These are phyloP conservation scores for Bettongia penicillata DNA, from an alignment of 2,113 vertebrate species.

Conservation along the genomic window DNA sequence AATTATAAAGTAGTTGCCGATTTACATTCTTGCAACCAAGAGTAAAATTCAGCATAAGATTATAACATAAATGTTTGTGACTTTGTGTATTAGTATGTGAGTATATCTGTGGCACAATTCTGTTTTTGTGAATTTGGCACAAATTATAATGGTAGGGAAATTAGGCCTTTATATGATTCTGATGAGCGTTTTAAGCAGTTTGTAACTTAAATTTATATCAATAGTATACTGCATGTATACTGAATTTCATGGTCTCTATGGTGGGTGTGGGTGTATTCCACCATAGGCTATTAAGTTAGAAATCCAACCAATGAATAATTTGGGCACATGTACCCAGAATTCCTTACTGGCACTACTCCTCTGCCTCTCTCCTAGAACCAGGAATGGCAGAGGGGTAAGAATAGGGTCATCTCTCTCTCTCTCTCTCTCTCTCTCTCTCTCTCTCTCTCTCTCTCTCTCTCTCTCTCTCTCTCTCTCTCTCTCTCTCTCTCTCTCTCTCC, in stretches of 20 bases:
- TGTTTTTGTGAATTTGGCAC: background rate
- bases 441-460: background rate
- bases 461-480: too few relatives aligned
- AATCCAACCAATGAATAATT: background rate
- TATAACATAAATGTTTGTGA: background rate
- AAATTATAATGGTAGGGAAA: background rate
- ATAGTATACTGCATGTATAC: background rate
- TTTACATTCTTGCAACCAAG: background rate
- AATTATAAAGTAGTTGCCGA: background rate
- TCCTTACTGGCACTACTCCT: background rate
- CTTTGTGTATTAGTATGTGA: too few relatives aligned
- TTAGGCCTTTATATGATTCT: background rate
- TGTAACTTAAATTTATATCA: background rate
- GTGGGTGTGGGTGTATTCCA: background rate
- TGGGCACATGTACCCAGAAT: background rate
- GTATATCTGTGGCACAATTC: background rate
- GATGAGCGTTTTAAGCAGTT: background rate
- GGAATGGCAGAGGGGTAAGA: background rate
- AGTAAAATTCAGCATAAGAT: background rate
- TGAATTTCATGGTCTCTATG: background rate
- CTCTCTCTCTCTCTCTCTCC: too few relatives aligned
- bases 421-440: too few relatives aligned
- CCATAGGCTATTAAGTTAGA: background rate
- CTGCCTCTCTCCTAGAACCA: background rate
- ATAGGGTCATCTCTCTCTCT: background rate